phyloP scores from a whole-genome alignment of 2,888 invertebrate species.

The Catonia carolina region DNA sequence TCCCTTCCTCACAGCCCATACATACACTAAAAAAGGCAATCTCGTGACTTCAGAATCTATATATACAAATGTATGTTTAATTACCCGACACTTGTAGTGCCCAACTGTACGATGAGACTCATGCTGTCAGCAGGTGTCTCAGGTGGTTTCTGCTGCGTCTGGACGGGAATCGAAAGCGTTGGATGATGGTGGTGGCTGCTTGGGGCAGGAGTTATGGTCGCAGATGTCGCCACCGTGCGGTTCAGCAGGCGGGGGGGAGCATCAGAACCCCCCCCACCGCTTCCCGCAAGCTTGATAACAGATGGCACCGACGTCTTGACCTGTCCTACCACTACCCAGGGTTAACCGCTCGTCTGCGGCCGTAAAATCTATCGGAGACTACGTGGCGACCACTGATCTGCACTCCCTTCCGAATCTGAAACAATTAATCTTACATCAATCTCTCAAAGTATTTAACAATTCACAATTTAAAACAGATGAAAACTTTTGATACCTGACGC shows the following conservation, averaged over 20 bases:
- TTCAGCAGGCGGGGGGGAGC: constrained; percentile 38
- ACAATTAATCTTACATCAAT: too few species aligned
- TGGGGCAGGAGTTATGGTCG: constrained; percentile 25
- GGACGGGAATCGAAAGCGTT: constrained; percentile 23
- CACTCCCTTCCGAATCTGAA: too few species aligned
- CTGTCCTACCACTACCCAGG: not conserved
- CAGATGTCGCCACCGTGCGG: constrained; percentile 26
- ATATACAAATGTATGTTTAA: not conserved
- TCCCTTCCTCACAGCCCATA: too few species aligned
- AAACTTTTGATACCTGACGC: too few species aligned
- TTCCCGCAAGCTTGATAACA: constrained; percentile 44
- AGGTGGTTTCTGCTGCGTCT: constrained; percentile 4
- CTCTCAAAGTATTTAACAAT: too few species aligned
- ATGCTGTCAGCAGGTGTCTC: constrained; percentile 21
- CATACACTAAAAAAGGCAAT: too few species aligned
- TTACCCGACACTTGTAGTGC: constrained; percentile 27
- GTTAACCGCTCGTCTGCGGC: not conserved
- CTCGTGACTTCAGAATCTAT: too few species aligned
- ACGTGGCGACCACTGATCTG: too few species aligned
- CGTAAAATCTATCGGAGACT: not conserved
- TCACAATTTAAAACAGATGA: too few species aligned
- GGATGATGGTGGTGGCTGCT: constrained; percentile 6
- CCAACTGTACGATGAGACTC: constrained; percentile 28
- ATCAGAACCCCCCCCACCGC: constrained; percentile 39
- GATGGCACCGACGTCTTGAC: constrained; percentile 45